Percentiles rank a stretch among this genome's conserved stretches.
Evolutionary conservation across 2,888 invertebrate genomes (phyloP).

Genomic region (Leptogaster cylindrica): DNA sequence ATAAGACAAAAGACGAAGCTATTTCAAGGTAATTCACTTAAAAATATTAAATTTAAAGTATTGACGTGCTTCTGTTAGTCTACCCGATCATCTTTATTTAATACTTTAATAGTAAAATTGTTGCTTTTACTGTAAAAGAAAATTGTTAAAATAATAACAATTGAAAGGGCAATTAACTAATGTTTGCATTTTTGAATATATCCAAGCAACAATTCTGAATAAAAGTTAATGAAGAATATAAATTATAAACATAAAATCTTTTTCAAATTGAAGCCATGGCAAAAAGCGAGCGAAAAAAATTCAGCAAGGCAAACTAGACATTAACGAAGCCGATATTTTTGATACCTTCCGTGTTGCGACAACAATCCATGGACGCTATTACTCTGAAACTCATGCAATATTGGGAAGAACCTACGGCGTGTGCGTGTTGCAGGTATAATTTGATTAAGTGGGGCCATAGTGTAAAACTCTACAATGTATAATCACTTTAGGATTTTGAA

Average conservation of each 20-base stretch:
- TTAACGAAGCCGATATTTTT: conserved; percentile 95
- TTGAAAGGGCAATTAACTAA: neutral
- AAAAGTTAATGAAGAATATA: too few relatives aligned
- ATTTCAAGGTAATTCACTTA: conserved; percentile 73
- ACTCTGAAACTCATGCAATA: conserved; percentile 96
- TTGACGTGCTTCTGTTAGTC: too few relatives aligned
- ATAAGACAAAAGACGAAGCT: conserved; percentile 90
- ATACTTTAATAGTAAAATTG: too few relatives aligned
- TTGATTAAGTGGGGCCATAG: too few relatives aligned
- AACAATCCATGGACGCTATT: conserved; percentile 96
- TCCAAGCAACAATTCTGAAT: too few relatives aligned
- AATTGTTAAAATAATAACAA: too few relatives aligned
- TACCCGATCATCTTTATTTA: too few relatives aligned
- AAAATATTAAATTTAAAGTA: neutral
- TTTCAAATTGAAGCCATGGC: conserved; percentile 70
- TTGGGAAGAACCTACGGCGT: conserved; percentile 96
- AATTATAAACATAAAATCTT: neutral
- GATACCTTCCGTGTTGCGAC: conserved; percentile 95
- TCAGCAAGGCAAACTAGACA: conserved; percentile 83
- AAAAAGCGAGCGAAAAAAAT: conserved; percentile 94
- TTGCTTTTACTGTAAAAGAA: too few relatives aligned
- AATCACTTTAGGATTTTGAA: conserved; percentile 79
- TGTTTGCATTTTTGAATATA: too few relatives aligned
- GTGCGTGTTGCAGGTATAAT: conserved; percentile 78
- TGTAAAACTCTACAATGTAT: conserved; percentile 58